These are phyloP conservation scores for Poeciliopsis presidionis DNA, from an alignment of 2,797 vertebrate species.

Conservation along the genomic window DNA sequence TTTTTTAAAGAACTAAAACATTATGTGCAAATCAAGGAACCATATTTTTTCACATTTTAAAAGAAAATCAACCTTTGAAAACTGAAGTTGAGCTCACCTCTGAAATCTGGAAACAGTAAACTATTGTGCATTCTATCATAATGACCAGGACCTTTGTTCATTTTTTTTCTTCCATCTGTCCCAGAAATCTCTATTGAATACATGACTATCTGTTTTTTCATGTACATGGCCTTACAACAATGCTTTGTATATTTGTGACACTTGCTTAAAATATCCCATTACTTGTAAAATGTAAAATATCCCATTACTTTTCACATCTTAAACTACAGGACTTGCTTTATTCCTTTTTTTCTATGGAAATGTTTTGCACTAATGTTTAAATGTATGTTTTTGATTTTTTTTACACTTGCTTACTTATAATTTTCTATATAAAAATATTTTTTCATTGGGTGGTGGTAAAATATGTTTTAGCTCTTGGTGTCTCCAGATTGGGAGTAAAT, in stretches of 20 bases:
- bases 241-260: neutral
- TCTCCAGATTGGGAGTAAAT: conserved; percentile 9
- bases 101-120: neutral
- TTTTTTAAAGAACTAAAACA: neutral
- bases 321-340: neutral
- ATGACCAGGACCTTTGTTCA: neutral
- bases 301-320: neutral
- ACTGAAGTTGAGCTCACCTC: neutral
- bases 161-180: neutral
- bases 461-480: conserved; percentile 1
- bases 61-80: neutral
- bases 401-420: neutral
- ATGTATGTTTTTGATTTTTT: neutral
- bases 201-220: neutral
- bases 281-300: no score
- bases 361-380: neutral
- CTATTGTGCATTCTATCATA: neutral
- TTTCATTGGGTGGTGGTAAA: neutral
- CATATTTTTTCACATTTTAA: neutral
- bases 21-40: neutral
- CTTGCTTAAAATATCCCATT: neutral
- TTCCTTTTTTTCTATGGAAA: neutral
- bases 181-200: neutral
- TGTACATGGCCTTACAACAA: neutral
- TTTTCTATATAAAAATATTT: neutral